Percentiles rank a stretch among this genome's conserved stretches.
Evolutionary conservation across 2,113 vertebrate genomes (phyloP).

Genomic region (Pelusios castaneus): DNA sequence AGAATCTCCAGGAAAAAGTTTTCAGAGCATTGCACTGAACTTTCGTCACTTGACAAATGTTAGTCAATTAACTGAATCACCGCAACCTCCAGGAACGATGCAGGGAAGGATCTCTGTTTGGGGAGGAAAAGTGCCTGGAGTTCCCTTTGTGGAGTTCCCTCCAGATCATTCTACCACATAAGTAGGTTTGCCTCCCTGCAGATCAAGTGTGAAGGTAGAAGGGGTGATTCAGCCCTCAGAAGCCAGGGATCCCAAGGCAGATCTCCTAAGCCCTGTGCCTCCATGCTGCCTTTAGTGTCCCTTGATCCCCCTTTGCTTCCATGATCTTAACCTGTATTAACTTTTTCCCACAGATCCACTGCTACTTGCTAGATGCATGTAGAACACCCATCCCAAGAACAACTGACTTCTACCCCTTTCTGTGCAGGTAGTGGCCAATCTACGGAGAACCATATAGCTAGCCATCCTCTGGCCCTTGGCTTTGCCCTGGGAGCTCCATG

Average conservation of each 20-base stretch:
- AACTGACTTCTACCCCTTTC: too few species aligned
- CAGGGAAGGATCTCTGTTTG: neutral
- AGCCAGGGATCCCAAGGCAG: neutral
- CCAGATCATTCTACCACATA: neutral
- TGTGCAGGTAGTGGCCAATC: too few species aligned
- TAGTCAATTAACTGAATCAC: slow-evolving; percentile 18
- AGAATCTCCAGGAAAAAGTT: slow-evolving; percentile 21
- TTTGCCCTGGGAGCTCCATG: too few species aligned
- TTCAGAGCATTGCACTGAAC: slow-evolving; percentile 14
- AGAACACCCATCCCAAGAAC: neutral
- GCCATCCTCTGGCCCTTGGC: too few species aligned
- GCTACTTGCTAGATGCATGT: neutral
- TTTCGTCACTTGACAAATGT: slow-evolving; percentile 24
- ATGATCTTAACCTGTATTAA: neutral
- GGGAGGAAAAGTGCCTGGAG: slow-evolving; percentile 13
- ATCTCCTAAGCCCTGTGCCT: neutral
- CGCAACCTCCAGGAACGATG: slow-evolving; percentile 3
- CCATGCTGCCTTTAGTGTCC: neutral
- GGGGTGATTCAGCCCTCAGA: too few species aligned
- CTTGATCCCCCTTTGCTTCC: neutral
- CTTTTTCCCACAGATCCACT: neutral
- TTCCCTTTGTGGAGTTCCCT: slow-evolving; percentile 5
- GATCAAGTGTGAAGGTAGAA: neutral
- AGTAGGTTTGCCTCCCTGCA: neutral
- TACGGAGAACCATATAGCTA: too few species aligned